These are phyloP conservation scores for Drosophila macrothrix DNA, from an alignment of 2,888 invertebrate genomes.

Conservation along the genomic window DNA sequence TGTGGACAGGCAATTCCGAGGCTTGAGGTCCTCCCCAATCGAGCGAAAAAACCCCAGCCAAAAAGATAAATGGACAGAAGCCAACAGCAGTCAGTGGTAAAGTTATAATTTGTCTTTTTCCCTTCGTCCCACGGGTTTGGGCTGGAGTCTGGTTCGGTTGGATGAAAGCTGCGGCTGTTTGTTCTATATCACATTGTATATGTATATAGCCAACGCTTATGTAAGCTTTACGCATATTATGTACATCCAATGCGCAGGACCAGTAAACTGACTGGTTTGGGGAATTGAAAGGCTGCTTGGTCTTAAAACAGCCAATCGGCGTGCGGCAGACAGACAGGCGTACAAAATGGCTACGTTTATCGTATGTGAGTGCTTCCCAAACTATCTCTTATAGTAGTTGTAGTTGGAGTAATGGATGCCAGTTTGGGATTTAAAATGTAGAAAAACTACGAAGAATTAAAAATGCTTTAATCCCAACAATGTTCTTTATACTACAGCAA, in stretches of 20 bases:
- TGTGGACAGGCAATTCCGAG: conserved; percentile 48
- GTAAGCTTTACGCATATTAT: conserved; percentile 53
- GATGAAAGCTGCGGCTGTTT: conserved; percentile 35
- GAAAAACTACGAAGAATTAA: too few species aligned
- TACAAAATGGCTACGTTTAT: conserved; percentile 68
- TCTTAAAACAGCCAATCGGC: conserved; percentile 69
- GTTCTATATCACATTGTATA: background rate
- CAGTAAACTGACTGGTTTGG: conserved; percentile 23
- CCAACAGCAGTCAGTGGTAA: conserved; percentile 73
- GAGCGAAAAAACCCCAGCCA: conserved; percentile 46
- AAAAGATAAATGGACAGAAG: conserved; percentile 82
- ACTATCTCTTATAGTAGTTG: background rate
- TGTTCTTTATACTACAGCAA: background rate
- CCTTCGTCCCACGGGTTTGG: conserved; percentile 30
- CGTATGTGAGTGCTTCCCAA: conserved; percentile 6
- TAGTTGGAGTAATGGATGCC: background rate
- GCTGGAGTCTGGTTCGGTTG: conserved; percentile 61
- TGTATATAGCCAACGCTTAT: conserved; percentile 49
- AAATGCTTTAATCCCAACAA: background rate
- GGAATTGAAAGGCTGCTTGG: conserved; percentile 34
- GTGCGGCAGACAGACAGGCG: conserved; percentile 18
- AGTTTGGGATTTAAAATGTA: background rate
- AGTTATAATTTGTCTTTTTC: conserved; percentile 61
- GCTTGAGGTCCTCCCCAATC: conserved; percentile 35
- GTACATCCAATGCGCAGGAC: conserved; percentile 71